Evolutionary conservation across 2,797 vertebrate species (phyloP).

Genomic region (Enteromius argenteus): DNA sequence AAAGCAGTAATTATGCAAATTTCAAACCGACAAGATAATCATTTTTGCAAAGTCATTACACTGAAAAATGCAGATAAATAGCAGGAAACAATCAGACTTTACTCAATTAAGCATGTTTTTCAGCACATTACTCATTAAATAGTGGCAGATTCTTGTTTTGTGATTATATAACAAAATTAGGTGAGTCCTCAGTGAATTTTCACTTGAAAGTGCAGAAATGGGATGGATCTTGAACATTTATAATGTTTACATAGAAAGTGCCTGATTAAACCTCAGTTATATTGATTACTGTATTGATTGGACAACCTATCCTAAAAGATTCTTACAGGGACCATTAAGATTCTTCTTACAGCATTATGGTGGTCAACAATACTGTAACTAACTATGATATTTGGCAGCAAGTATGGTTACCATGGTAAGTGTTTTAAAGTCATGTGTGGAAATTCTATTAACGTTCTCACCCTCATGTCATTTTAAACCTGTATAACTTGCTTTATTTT

Average conservation of each 20-base stretch:
- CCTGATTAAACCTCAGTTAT: constrained; percentile 3
- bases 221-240: constrained; percentile 1
- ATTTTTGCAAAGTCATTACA: constrained; percentile 38
- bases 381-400: not conserved
- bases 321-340: not conserved
- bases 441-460: not conserved
- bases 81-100: constrained; percentile 32
- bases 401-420: not conserved
- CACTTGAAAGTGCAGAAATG: not conserved
- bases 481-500: not conserved
- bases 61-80: constrained; percentile 35
- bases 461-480: not conserved
- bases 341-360: not conserved
- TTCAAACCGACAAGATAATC: constrained; percentile 22
- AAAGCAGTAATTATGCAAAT: constrained; percentile 42
- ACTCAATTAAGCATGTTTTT: constrained; percentile 36
- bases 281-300: constrained; percentile 21
- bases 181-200: not conserved
- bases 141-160: constrained; percentile 20
- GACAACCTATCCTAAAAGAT: not conserved
- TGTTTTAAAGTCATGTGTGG: not conserved
- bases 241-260: constrained; percentile 13
- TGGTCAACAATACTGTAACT: not conserved
- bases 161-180: constrained; percentile 6
- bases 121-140: constrained; percentile 27